Base-by-base conservation (phyloP, 2,888 invertebrate species). In the Melangyna quadrimaculata region DNA sequence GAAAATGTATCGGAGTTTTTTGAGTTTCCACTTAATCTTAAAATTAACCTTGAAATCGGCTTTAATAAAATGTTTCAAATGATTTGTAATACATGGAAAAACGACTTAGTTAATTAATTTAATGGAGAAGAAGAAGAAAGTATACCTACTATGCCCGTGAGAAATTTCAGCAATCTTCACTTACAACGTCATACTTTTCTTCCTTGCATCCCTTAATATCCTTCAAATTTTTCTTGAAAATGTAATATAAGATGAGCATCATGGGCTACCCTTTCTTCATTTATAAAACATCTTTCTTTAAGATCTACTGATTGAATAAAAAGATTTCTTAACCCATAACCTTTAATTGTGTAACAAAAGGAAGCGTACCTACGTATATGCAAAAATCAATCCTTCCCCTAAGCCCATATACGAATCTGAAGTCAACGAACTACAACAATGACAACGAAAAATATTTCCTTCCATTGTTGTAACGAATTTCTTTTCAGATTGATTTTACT, bases 311-410 rank as follows among this genome's bases (percentile, higher is more conserved):
- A 61, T 70, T 40, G 32, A 63, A n/a, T 7, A 24, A 78, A 78
- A 78, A 35, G 65, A 22, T 71, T 74, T 40, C 70, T 63, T 40
- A 59, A 59, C 70, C 65, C 74, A 53, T 72, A 72, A 72, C 67
- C 79, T 75, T 80, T 86, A 86, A 86, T 86, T 86, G 84, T 72
- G 45, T 59, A 45, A 80, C 80, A 86, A 86, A 77, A 77, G 80
- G 72, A 86, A 80, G 72, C 77, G 77, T 69, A 79, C 9, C 3
- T 78, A 70, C 70, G 57, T 43, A 43, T 43, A 43, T 43, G 43
- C 43, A 43, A 65, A 84, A 78, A 82, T 17, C 22, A 72, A 48
- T 69, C 57, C 61, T 37, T 37, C 67, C 80, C 77, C 71, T 80
- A 35, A 12, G 3, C 12, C 1, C n/a, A 8, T 2, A 32, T 3